Base-by-base conservation (phyloP, 2,888 invertebrate genomes). In the Acrocyrtus sp. region DNA sequence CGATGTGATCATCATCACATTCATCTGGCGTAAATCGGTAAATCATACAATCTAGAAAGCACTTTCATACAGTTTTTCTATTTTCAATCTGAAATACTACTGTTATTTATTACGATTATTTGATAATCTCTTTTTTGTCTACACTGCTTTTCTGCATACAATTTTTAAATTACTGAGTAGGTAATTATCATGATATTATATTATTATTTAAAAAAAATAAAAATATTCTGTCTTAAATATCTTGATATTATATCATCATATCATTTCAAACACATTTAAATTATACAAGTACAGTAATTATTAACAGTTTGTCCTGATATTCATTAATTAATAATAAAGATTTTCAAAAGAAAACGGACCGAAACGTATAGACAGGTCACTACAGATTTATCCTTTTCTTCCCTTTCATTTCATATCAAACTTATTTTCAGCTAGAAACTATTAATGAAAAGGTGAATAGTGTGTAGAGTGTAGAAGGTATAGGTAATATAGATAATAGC, bases 131-230 rank as follows among this genome's bases (percentile, higher is more conserved):
- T 56, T 69, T 57, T 61, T 69, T 61, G 68, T 68, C 69, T 69
- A 69, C 69, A 69, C n/a, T 54, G 47, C 27, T 69, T 67, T 29
- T 61, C 61, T 61, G 54, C 53, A 47, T n/a, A n/a, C n/a, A n/a
- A n/a, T 24, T 54, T 61, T 69, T 61, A 15, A 61, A 43, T 66
- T 61, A 61, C 61, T 53, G 54, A 69, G 69, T 61, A n/a, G n/a
- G n/a, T n/a, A 70, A 70, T 47, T 63, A 62, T 62, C 62, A 41
- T n/a, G n/a, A 51, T 60, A 62, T 50, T 41, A 45, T 61, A n/a
- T n/a, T n/a, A 62, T 70, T 70, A 70, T 70, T 70, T 70, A 70
- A 70, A 70, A 70, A 70, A 70, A 70, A 70, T 70, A 70, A 70
- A 70, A 70, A 70, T 70, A 70, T 70, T 70, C 70, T 70, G 70